Conservation (phyloP, 2,888 invertebrate species). For the Troides aeacus region DNA sequence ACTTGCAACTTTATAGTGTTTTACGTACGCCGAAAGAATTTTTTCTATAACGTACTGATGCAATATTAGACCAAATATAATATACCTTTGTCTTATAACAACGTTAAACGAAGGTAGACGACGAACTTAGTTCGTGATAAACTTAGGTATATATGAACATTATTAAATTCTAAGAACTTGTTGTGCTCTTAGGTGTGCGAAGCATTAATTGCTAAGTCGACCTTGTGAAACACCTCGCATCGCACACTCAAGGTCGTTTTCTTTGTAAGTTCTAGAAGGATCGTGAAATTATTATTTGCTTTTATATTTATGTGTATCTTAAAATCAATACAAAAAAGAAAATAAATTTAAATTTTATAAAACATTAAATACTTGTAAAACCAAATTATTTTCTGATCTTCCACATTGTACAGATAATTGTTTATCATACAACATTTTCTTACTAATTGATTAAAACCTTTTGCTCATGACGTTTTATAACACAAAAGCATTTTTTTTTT, state of each 20-base stretch:
- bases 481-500: no score
- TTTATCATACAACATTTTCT: no score
- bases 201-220: conserved; percentile 4
- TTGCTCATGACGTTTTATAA: no score
- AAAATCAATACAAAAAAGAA: background rate
- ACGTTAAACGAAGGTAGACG: background rate
- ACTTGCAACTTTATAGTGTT: no score
- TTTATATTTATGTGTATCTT: background rate
- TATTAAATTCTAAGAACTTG: conserved; percentile 9
- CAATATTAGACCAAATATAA: no score
- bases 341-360: background rate
- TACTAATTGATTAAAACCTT: no score
- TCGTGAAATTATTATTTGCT: background rate
- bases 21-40: background rate
- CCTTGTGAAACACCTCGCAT: conserved; percentile 10
- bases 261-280: background rate
- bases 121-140: background rate
- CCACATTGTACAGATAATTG: no score
- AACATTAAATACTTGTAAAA: background rate
- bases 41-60: background rate
- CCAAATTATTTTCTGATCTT: no score
- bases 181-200: conserved; percentile 1
- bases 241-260: conserved; percentile 1
- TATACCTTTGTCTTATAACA: background rate
- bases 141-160: background rate